Conservation (phyloP, 2,888 invertebrate species). For the Drosophila greeni region DNA sequence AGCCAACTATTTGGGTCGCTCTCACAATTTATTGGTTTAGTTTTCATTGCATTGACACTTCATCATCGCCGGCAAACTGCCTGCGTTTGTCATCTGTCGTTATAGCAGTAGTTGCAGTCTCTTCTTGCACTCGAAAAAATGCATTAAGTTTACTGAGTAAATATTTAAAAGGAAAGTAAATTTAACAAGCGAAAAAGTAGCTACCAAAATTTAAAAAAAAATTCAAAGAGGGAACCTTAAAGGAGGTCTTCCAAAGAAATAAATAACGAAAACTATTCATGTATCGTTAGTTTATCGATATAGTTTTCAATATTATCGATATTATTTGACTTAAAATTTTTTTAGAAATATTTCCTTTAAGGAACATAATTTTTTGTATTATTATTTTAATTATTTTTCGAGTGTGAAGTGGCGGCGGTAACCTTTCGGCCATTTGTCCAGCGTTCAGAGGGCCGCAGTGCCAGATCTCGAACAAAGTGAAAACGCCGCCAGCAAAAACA, state of each 20-base stretch:
- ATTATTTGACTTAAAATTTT: too few species aligned
- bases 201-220: not conserved
- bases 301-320: too few species aligned
- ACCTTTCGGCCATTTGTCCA: conserved; percentile 55
- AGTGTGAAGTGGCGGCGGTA: conserved; percentile 31
- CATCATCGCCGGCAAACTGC: conserved; percentile 68
- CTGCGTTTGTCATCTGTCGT: conserved; percentile 69
- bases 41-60: conserved; percentile 75
- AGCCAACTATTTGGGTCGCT: conserved; percentile 73
- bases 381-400: not conserved
- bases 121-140: conserved; percentile 12
- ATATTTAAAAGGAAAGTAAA: not conserved
- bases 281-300: not conserved
- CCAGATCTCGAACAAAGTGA: conserved; percentile 56
- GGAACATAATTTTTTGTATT: too few species aligned
- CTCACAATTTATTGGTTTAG: conserved; percentile 75
- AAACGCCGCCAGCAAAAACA: conserved; percentile 54
- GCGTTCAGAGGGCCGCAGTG: conserved; percentile 27
- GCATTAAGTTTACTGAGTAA: not conserved
- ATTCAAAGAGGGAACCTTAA: not conserved
- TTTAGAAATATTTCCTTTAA: not conserved
- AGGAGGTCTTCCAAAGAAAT: not conserved
- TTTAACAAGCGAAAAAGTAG: not conserved
- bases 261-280: not conserved
- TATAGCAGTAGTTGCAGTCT: conserved; percentile 14